Evolutionary conservation across 1,140 invertebrate genomes (phyloP), one percentile per base, ranked within the genome.

Genomic region (Patella vulgata): DNA sequence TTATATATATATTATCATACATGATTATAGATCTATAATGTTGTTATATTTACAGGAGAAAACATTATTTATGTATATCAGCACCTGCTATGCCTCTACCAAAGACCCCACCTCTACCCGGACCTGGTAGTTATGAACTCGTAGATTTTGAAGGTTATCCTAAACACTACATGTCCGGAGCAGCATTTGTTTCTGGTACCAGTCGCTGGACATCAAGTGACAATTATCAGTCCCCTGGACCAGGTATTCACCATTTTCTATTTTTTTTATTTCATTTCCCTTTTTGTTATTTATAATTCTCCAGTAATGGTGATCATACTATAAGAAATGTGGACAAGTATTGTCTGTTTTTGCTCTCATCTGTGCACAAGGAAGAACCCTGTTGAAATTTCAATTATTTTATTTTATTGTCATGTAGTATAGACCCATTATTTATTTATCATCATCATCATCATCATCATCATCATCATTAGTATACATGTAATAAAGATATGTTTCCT

Each of bases 31-130:
- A n/a, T n/a, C n/a, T n/a, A n/a, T n/a, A n/a, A n/a, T n/a, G n/a
- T n/a, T n/a, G n/a, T n/a, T n/a, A n/a, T n/a, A n/a, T n/a, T n/a
- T 70, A 27, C 71, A 83, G 82, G 51, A 65, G 73, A 39, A 83
- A 82, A 52, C 82, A 84, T 61, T 84, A 83, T 55, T 46, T 84
- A 53, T 84, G 82, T 75, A 75, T 84, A 59, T 82, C 82, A 42
- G 80, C 82, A 11, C 81, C 81, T 36, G 82, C 82, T 25, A 80
- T 83, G 77, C 76, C 79, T n/a, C 68, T 84, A 14, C 81, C 81
- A 3, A 54, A 65, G 12, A 66, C 71, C 0, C 74, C 78, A 1
- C 74, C 79, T 2, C 17, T 57, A 9, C 82, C 82, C 17, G 82
- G 81, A 2, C 82, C 82, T 14, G 81, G 80, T 3, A 74, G 63